Evolutionary conservation across 2,797 vertebrate genomes (phyloP).

Genomic region (Labroides dimidiatus): DNA sequence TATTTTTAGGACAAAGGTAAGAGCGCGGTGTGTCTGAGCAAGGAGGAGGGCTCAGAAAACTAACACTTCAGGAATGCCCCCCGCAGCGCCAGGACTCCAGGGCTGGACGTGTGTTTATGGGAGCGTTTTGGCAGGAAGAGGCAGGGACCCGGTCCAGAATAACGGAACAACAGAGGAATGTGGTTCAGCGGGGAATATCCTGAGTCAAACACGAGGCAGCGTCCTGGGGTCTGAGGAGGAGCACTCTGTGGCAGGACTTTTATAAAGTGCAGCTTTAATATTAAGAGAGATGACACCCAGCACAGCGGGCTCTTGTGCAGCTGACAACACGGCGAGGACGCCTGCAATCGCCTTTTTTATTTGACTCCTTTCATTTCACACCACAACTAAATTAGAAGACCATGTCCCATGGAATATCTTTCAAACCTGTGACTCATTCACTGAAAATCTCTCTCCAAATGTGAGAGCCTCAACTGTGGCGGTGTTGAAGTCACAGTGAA

Average conservation of each 20-base stretch:
- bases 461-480: constrained; percentile 83
- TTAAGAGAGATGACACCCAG: constrained; percentile 45
- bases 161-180: constrained; percentile 81
- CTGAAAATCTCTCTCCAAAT: constrained; percentile 79
- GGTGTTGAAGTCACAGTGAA: constrained; percentile 82
- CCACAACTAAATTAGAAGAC: constrained; percentile 77
- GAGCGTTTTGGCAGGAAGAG: constrained; percentile 79
- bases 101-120: constrained; percentile 78
- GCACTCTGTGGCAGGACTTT: constrained; percentile 49
- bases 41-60: constrained; percentile 55
- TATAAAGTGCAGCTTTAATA: constrained; percentile 41
- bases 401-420: constrained; percentile 77
- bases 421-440: constrained; percentile 82
- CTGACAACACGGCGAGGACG: constrained; percentile 47
- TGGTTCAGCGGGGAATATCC: constrained; percentile 79
- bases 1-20: constrained; percentile 50
- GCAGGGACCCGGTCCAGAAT: constrained; percentile 74
- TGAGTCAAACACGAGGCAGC: constrained; percentile 74
- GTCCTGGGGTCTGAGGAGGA: constrained; percentile 65
- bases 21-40: constrained; percentile 26
- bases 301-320: constrained; percentile 19
- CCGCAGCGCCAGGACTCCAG: constrained; percentile 72
- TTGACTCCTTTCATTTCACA: constrained; percentile 70
- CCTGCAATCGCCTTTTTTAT: constrained; percentile 55
- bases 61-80: constrained; percentile 80